Conservation (phyloP, 2,113 vertebrate species). For the Haemorhous mexicanus region DNA sequence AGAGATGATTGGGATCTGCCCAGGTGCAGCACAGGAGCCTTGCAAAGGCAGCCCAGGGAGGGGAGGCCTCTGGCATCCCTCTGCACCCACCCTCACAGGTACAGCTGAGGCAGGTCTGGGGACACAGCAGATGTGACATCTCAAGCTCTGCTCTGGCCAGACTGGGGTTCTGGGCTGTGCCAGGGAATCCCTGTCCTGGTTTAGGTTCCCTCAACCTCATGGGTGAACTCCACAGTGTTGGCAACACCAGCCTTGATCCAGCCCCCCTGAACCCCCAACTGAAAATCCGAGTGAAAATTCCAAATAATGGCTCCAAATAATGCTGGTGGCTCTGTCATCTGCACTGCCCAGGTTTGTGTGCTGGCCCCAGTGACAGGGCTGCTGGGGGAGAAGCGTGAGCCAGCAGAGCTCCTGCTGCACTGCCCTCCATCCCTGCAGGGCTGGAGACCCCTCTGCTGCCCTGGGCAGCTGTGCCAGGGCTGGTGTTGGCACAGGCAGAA, state of each 20-base stretch:
- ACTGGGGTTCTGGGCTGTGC: neutral
- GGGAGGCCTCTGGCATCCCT: neutral
- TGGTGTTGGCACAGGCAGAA: too few species aligned
- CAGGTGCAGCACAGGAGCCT: neutral
- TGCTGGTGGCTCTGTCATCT: neutral
- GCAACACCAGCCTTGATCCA: neutral
- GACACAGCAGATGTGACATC: fast-evolving
- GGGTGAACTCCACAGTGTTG: neutral
- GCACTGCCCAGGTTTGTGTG: neutral
- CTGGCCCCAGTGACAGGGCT: neutral
- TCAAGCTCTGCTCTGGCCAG: neutral
- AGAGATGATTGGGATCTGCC: neutral
- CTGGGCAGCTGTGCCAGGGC: neutral
- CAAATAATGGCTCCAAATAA: neutral
- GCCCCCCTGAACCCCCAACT: fast-evolving
- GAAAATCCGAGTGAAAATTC: neutral
- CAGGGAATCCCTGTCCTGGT: neutral
- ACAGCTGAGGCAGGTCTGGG: neutral
- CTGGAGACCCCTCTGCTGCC: neutral
- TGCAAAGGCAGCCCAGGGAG: neutral
- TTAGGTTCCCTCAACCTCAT: neutral
- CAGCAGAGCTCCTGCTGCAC: neutral
- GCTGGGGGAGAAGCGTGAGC: neutral
- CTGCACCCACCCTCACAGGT: fast-evolving
- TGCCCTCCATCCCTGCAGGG: neutral